A percentile compares a stretch with the other conserved stretches of the same genome.
These are phyloP conservation scores for Haliclona indistincta DNA, from an alignment of 37 sponge, comb jelly and placozoan species.

Conservation along the genomic window DNA sequence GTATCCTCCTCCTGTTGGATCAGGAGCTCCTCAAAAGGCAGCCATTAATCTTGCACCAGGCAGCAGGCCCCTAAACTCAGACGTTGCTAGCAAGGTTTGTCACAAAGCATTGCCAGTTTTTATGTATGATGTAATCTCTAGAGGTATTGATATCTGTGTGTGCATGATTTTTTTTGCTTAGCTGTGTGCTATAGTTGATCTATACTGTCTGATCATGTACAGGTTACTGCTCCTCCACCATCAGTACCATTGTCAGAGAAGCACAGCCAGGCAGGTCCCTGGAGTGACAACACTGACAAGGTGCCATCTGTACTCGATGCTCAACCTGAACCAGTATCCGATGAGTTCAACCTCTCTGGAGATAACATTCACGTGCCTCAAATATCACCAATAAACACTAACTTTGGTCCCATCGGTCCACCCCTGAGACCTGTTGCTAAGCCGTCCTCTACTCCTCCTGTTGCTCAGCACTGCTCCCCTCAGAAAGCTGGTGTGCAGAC, in stretches of 20 bases:
- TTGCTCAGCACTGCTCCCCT: neutral
- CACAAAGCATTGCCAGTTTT: neutral
- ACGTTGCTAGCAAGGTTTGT: conserved; percentile 10
- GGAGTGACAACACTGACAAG: no score
- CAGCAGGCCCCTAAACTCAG: conserved; percentile 11
- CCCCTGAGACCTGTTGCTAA: conserved; percentile 33
- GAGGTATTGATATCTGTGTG: neutral
- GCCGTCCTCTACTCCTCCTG: neutral
- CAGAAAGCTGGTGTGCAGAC: neutral
- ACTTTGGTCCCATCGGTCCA: conserved; percentile 70
- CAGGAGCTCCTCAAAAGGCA: neutral
- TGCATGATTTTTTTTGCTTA: neutral
- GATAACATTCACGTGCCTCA: no score
- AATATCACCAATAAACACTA: no score
- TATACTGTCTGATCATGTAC: neutral
- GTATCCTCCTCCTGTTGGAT: neutral
- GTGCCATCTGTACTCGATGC: no score
- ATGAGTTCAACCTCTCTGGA: neutral
- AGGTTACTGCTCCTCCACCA: neutral
- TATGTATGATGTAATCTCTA: neutral
- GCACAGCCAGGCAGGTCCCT: neutral
- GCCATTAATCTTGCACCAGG: conserved; percentile 69
- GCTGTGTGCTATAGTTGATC: neutral
- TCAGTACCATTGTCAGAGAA: neutral
- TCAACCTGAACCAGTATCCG: neutral